Conservation (phyloP, 2,888 invertebrate genomes). For the Ptychoptera contaminata region DNA sequence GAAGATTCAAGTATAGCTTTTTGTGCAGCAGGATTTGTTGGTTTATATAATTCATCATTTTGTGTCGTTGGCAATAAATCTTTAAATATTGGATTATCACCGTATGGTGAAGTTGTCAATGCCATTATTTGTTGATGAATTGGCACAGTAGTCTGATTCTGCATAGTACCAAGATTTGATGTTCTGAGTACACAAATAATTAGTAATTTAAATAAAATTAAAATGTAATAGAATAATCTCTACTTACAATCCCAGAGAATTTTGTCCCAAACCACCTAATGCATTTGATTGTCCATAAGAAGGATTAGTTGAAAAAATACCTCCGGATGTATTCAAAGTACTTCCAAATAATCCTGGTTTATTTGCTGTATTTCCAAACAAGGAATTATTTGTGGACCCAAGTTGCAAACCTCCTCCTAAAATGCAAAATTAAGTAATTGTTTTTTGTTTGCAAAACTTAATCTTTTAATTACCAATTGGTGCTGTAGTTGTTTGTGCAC, state of each 20-base stretch:
- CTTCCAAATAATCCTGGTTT: constrained; percentile 40
- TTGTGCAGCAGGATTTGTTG: constrained; percentile 56
- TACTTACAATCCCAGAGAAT: not conserved
- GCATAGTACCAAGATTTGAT: constrained; percentile 14
- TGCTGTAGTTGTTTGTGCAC: constrained; percentile 24
- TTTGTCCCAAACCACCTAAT: constrained; percentile 13
- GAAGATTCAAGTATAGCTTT: constrained; percentile 41
- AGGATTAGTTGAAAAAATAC: constrained; percentile 31
- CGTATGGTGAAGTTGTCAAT: constrained; percentile 68
- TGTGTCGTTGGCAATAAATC: constrained; percentile 40
- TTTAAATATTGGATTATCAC: constrained; percentile 72
- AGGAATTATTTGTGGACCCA: constrained; percentile 8
- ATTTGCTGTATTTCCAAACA: constrained; percentile 34
- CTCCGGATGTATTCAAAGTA: constrained; percentile 24
- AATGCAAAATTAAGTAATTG: constrained; percentile 1
- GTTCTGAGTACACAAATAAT: not conserved
- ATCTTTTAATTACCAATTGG: constrained; percentile 14
- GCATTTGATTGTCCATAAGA: constrained; percentile 18
- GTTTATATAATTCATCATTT: constrained; percentile 51
- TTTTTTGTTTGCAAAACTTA: constrained; percentile 10
- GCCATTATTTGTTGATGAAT: constrained; percentile 60
- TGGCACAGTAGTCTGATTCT: constrained; percentile 27
- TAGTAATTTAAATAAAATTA: constrained; percentile 4
- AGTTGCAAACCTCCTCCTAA: constrained; percentile 11
- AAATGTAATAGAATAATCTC: not conserved